Percentiles rank a stretch among this genome's conserved stretches.
Evolutionary conservation across 2,888 invertebrate genomes (phyloP).

Genomic region (Perithous albicinctus): DNA sequence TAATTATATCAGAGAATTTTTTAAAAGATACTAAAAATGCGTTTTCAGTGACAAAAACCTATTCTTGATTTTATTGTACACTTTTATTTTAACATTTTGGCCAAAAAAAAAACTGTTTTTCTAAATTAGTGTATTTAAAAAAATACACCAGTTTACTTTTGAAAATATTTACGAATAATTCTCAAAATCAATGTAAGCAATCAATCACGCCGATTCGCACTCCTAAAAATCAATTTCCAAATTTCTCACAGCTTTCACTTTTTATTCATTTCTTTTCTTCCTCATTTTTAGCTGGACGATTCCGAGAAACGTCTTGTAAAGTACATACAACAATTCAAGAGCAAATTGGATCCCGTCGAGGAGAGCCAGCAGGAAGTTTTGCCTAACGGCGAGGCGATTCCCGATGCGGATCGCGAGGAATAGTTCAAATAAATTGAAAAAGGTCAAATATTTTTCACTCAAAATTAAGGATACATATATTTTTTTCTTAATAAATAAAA

Average conservation of each 20-base stretch:
- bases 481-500: not conserved
- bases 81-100: no score
- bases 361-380: conserved; percentile 5
- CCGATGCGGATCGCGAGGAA: not conserved
- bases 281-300: not conserved
- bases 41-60: no score
- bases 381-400: not conserved
- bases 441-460: not conserved
- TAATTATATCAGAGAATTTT: no score
- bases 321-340: not conserved
- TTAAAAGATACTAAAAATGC: no score
- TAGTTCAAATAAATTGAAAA: no score
- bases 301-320: not conserved
- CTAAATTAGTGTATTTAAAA: no score
- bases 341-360: not conserved
- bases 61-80: no score
- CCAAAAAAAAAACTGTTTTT: no score
- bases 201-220: not conserved
- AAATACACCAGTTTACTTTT: no score
- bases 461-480: not conserved
- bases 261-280: no score
- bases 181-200: not conserved
- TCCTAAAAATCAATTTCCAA: not conserved
- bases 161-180: no score
- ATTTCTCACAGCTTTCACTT: not conserved